Evolutionary conservation across 2,113 vertebrate genomes (phyloP).

Genomic region (Dinomys branickii): DNA sequence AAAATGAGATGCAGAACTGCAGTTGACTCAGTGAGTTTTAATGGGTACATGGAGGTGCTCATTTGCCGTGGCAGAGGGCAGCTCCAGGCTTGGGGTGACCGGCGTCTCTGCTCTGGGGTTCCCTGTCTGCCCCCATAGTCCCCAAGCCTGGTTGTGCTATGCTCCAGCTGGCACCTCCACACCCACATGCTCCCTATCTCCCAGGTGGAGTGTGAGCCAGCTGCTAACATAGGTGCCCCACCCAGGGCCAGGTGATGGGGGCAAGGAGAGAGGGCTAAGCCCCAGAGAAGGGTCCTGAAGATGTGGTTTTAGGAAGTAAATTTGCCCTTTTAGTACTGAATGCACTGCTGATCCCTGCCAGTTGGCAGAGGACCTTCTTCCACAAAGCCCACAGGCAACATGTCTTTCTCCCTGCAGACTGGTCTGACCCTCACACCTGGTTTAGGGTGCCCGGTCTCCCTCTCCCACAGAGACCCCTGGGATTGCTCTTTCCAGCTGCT

Average conservation of each 20-base stretch:
- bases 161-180: not conserved
- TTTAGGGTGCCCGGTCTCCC: not conserved
- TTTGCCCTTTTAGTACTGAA: not conserved
- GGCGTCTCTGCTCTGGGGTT: not conserved
- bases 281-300: not conserved
- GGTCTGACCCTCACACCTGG: not conserved
- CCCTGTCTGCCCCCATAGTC: not conserved
- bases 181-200: not conserved
- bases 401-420: not conserved
- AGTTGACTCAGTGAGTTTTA: conserved; percentile 17
- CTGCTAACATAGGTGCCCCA: not conserved
- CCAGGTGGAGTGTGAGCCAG: not conserved
- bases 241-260: not conserved
- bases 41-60: not conserved
- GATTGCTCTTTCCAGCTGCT: conserved; percentile 22
- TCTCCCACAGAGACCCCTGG: not conserved
- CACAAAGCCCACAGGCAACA: not conserved
- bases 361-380: not conserved
- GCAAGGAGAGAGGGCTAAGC: not conserved
- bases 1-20: conserved; percentile 16
- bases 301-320: not conserved
- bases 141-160: not conserved
- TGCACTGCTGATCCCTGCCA: not conserved
- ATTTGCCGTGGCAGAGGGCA: not conserved
- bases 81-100: not conserved